phyloP scores from a whole-genome alignment of 2,113 vertebrate species.

The Myocastor coypus region DNA sequence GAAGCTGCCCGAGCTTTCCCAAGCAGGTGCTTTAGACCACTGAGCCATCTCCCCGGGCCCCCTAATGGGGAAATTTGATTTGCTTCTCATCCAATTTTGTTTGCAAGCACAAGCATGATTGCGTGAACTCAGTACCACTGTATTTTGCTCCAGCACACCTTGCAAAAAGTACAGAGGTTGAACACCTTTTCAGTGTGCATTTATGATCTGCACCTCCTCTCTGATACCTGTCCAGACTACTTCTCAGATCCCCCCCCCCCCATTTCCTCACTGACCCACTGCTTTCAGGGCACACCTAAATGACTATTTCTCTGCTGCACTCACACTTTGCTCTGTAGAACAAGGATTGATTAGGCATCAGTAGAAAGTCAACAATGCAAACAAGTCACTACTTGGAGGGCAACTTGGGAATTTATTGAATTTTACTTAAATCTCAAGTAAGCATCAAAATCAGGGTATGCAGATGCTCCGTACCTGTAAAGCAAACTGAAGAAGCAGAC shows the following conservation, averaged over 20 bases:
- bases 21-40: too few relatives aligned
- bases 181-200: not conserved
- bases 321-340: not conserved
- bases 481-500: conserved; percentile 92
- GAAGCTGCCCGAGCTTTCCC: too few relatives aligned
- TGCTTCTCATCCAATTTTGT: not conserved
- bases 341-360: not conserved
- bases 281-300: not conserved
- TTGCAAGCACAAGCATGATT: not conserved
- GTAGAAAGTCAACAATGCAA: not conserved
- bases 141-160: not conserved
- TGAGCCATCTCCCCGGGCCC: too few relatives aligned
- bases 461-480: conserved; percentile 88
- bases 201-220: not conserved
- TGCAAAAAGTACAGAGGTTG: not conserved
- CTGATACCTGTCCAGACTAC: not conserved
- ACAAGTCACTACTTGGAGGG: not conserved
- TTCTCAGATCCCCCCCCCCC: not conserved
- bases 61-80: not conserved
- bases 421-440: not conserved
- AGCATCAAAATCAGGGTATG: not conserved
- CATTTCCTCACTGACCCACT: not conserved
- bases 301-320: not conserved
- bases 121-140: not conserved
- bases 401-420: not conserved